phyloP scores from a whole-genome alignment of 2,888 invertebrate species.

The Lasius platythorax region DNA sequence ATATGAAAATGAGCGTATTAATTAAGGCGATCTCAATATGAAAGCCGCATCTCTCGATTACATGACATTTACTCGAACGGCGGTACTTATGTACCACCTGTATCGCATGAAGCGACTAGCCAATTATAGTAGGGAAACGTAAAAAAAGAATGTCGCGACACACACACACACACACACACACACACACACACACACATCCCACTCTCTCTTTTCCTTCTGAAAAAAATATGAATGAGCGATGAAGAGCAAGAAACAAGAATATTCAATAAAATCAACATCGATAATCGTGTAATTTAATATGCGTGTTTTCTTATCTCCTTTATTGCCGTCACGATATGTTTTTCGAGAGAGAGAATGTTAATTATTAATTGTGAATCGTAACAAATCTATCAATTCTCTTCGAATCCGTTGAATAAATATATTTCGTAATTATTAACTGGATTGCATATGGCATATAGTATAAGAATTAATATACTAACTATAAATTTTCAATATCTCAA shows the following conservation, averaged over 20 bases:
- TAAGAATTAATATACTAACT: not conserved
- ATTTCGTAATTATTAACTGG: not conserved
- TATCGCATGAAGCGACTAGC: constrained; percentile 10
- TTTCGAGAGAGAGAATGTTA: not conserved
- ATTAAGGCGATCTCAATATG: constrained; percentile 35
- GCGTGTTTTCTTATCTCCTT: constrained; percentile 43
- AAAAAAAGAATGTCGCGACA: not conserved
- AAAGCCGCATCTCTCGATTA: constrained; percentile 17
- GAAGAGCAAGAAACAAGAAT: constrained; percentile 52
- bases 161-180: no score
- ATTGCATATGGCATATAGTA: not conserved
- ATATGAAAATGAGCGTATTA: constrained; percentile 41
- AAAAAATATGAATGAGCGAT: constrained; percentile 57
- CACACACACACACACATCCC: not conserved
- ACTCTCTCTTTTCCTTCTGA: not conserved
- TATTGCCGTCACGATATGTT: constrained; percentile 26
- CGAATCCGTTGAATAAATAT: not conserved
- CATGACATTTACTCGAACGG: constrained; percentile 33
- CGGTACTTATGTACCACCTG: not conserved
- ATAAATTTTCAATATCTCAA: not conserved
- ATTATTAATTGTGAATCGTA: constrained; percentile 34
- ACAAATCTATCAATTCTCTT: constrained; percentile 26
- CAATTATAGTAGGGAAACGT: constrained; percentile 20
- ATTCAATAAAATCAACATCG: constrained; percentile 48
- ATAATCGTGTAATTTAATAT: constrained; percentile 45